phyloP scores from a whole-genome alignment of 2,113 vertebrate genomes.

The Copsychus sechellarum region DNA sequence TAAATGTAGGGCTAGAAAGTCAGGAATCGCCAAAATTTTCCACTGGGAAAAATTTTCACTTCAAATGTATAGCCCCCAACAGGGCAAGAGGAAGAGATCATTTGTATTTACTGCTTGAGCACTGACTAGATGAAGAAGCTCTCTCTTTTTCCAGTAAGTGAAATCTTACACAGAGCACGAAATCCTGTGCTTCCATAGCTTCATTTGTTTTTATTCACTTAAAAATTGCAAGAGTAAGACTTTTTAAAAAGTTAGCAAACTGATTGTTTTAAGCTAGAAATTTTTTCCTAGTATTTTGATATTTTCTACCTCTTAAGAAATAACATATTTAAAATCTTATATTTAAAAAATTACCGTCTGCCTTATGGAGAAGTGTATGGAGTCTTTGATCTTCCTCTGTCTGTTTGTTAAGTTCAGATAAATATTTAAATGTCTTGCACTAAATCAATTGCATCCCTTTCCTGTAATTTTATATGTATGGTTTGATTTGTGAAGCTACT shows the following conservation, averaged over 20 bases:
- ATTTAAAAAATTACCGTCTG: slow-evolving; percentile 72
- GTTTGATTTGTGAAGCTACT: not conserved
- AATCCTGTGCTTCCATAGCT: slow-evolving; percentile 54
- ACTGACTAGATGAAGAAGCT: slow-evolving; percentile 34
- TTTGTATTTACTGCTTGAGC: slow-evolving; percentile 22
- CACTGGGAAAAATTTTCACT: not conserved
- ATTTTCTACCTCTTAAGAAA: slow-evolving; percentile 79
- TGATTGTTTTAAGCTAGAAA: slow-evolving; percentile 62
- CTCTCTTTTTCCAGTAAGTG: slow-evolving; percentile 11
- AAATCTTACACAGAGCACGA: not conserved
- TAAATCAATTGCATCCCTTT: slow-evolving; percentile 20
- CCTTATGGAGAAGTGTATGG: slow-evolving; percentile 73
- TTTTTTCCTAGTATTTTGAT: slow-evolving; percentile 67
- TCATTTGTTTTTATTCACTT: slow-evolving; percentile 50
- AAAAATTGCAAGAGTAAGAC: slow-evolving; percentile 29
- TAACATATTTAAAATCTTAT: slow-evolving; percentile 67
- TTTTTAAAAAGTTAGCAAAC: slow-evolving; percentile 57
- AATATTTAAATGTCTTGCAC: slow-evolving; percentile 45
- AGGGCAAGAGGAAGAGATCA: not conserved
- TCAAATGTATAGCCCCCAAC: not conserved
- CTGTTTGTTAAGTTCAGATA: slow-evolving; percentile 36
- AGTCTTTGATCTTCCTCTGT: slow-evolving; percentile 59
- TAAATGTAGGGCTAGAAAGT: slow-evolving; percentile 18
- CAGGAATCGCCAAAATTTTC: slow-evolving; percentile 36
- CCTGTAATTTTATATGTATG: not conserved